Evolutionary conservation across 2,113 vertebrate species (phyloP).

Genomic region (Tonatia bakeri): DNA sequence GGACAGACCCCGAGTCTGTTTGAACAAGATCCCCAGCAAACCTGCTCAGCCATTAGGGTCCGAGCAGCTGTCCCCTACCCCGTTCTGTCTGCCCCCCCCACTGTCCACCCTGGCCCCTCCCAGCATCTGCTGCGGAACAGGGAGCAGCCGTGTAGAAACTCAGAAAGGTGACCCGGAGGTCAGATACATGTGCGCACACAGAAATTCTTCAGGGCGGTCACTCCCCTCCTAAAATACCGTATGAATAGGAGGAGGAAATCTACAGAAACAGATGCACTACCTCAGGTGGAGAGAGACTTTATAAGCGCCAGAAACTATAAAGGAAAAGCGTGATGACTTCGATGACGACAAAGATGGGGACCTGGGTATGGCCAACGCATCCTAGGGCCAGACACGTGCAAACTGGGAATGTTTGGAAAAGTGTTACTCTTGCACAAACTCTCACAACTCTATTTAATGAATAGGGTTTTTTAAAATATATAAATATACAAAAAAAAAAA

Average conservation of each 20-base stretch:
- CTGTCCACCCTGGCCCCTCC: accelerated
- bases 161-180: not conserved
- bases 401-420: not conserved
- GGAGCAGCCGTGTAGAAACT: not conserved
- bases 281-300: not conserved
- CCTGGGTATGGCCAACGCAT: not conserved
- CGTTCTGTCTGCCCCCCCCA: no score
- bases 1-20: not conserved
- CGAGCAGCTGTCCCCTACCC: not conserved
- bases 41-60: not conserved
- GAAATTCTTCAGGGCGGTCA: not conserved
- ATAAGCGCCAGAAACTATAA: not conserved
- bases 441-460: not conserved
- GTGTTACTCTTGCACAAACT: not conserved
- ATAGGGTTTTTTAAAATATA: no score
- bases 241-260: not conserved
- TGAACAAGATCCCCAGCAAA: no score
- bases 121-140: no score
- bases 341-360: not conserved
- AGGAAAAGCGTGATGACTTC: not conserved
- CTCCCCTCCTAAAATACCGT: not conserved
- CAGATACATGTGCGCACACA: not conserved
- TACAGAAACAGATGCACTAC: not conserved
- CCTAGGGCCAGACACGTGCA: no score
- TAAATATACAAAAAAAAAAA: no score